Evolutionary conservation across 2,113 vertebrate species (phyloP).

Genomic region (Leptobrachium ailaonicum): DNA sequence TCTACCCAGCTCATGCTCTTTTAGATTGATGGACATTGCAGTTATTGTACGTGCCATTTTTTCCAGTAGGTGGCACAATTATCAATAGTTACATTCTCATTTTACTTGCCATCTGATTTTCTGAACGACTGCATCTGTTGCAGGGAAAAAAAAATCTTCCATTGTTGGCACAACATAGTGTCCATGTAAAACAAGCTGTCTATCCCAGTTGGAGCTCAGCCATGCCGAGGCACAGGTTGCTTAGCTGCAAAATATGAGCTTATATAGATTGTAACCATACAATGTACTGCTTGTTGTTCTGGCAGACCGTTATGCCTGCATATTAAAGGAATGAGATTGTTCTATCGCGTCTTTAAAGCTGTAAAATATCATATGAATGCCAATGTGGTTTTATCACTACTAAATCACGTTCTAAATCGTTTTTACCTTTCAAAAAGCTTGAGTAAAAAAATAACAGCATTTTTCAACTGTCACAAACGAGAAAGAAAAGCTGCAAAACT

Average conservation of each 20-base stretch:
- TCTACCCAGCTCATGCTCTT: too few relatives aligned
- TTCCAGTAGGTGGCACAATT: background rate
- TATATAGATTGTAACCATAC: background rate
- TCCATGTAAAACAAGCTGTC: background rate
- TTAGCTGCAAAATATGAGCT: constrained; percentile 4
- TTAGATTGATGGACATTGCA: too few relatives aligned
- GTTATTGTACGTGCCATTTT: too few relatives aligned
- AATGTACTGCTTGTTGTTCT: background rate
- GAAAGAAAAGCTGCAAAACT: background rate
- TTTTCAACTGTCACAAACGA: background rate
- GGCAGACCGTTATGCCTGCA: background rate
- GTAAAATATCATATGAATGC: background rate
- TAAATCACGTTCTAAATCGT: background rate
- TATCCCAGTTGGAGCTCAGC: background rate
- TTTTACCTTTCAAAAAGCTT: background rate
- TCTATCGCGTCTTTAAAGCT: background rate
- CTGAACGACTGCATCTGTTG: background rate
- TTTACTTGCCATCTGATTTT: background rate
- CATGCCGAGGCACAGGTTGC: background rate
- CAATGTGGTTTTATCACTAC: background rate
- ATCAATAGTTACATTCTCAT: background rate
- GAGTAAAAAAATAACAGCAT: background rate
- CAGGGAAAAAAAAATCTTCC: background rate
- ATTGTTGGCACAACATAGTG: background rate
- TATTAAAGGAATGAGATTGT: background rate